These are phyloP conservation scores for Agrenia bidenticulata DNA, from an alignment of 2,888 invertebrate species.

Conservation along the genomic window DNA sequence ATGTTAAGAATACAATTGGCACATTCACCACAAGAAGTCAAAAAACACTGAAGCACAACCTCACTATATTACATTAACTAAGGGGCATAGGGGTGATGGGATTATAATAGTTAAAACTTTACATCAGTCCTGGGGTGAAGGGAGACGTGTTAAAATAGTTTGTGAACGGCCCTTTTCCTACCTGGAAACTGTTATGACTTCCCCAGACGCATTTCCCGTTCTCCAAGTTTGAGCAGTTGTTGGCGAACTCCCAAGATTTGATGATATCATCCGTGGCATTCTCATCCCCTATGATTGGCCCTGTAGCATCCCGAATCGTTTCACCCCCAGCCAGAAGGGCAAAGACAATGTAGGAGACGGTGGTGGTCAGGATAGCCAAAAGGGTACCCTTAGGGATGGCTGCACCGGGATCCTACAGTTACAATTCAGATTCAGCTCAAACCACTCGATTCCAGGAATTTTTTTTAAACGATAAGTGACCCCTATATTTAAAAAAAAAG, in stretches of 20 bases:
- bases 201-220: slow-evolving; percentile 56
- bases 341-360: slow-evolving; percentile 60
- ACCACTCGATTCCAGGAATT: neutral
- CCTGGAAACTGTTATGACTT: slow-evolving; percentile 58
- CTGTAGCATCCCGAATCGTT: slow-evolving; percentile 54
- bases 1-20: too few relatives aligned
- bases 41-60: too few relatives aligned
- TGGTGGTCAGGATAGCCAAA: slow-evolving; percentile 61
- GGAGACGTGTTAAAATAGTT: too few relatives aligned
- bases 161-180: slow-evolving; percentile 38
- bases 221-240: slow-evolving; percentile 32
- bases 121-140: too few relatives aligned
- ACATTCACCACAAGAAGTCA: too few relatives aligned
- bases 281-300: slow-evolving; percentile 45
- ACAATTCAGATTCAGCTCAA: neutral
- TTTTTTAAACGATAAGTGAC: slow-evolving; percentile 9
- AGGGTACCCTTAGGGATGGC: slow-evolving; percentile 59
- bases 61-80: too few relatives aligned
- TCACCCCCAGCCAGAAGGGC: slow-evolving; percentile 58
- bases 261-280: slow-evolving; percentile 41
- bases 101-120: too few relatives aligned
- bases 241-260: slow-evolving; percentile 34
- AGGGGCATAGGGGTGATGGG: too few relatives aligned
- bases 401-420: slow-evolving; percentile 54
- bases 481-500: too few relatives aligned